phyloP scores from a whole-genome alignment of 53 echinoderm and acorn worm species.

The Glandiceps talaboti region DNA sequence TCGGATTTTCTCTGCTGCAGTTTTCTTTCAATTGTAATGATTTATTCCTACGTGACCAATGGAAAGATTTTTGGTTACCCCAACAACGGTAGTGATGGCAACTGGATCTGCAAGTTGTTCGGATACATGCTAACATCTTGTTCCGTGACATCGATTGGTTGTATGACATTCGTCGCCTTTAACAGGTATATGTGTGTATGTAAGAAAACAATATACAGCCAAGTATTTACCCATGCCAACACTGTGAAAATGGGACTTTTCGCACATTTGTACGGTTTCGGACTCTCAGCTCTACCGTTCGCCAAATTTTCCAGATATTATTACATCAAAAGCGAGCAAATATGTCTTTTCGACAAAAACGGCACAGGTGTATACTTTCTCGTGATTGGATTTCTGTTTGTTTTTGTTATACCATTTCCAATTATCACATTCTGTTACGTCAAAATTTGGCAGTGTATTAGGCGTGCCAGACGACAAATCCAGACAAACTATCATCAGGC shows the following conservation, averaged over 20 bases:
- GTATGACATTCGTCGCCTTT: not conserved
- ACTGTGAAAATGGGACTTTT: not conserved
- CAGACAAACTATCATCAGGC: not conserved
- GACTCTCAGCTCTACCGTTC: not conserved
- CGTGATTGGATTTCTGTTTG: not conserved
- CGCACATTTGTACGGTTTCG: not conserved
- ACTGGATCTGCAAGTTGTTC: not conserved
- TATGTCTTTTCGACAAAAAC: not conserved
- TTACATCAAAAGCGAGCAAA: not conserved
- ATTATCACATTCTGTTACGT: not conserved
- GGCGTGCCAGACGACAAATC: not conserved
- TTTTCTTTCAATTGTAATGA: not conserved
- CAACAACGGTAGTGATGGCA: not conserved
- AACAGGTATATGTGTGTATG: not conserved
- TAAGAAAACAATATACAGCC: not conserved
- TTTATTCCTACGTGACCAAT: not conserved
- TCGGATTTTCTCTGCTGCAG: not conserved
- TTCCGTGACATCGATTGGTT: not conserved
- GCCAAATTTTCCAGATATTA: not conserved
- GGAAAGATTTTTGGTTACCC: not conserved
- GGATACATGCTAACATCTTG: not conserved
- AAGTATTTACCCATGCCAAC: not conserved
- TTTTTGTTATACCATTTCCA: not conserved
- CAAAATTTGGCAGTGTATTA: not conserved
- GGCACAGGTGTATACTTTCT: not conserved